phyloP scores from a whole-genome alignment of 2,888 invertebrate genomes.

The Campopleginae sp. region DNA sequence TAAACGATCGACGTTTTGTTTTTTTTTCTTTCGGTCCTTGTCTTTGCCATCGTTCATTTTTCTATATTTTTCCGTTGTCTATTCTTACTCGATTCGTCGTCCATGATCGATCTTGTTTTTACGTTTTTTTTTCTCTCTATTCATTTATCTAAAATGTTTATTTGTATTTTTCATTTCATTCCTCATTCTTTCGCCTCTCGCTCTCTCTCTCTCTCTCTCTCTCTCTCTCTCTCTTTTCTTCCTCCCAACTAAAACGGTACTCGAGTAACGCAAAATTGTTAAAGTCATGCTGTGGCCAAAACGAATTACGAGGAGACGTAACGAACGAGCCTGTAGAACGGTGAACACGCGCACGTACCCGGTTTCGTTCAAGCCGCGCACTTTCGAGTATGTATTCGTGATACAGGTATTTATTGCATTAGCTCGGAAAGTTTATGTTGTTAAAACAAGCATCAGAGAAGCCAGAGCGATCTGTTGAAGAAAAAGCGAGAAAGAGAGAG shows the following conservation, averaged over 20 bases:
- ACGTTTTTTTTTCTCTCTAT: background rate
- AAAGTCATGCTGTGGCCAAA: constrained; percentile 37
- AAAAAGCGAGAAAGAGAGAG: background rate
- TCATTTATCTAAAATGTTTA: background rate
- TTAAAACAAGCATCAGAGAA: constrained; percentile 16
- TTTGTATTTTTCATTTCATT: background rate
- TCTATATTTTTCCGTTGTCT: too few species aligned
- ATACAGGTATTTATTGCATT: constrained; percentile 60
- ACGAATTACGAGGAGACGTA: constrained; percentile 49
- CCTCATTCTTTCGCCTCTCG: background rate
- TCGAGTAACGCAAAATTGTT: constrained; percentile 57
- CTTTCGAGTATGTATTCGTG: constrained; percentile 48
- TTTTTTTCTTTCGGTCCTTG: too few species aligned
- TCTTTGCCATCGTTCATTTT: too few species aligned
- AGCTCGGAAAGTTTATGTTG: constrained; percentile 57
- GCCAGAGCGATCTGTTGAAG: background rate
- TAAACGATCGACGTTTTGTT: too few species aligned
- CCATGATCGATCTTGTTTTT: background rate
- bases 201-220: background rate
- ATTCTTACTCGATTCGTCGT: too few species aligned
- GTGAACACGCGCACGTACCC: constrained; percentile 15
- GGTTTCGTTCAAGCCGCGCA: constrained; percentile 37
- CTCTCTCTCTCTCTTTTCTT: background rate
- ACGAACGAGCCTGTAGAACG: constrained; percentile 32
- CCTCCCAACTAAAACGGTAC: constrained; percentile 17